Conservation (phyloP, 2,888 invertebrate species). For the Neoascia interrupta region DNA sequence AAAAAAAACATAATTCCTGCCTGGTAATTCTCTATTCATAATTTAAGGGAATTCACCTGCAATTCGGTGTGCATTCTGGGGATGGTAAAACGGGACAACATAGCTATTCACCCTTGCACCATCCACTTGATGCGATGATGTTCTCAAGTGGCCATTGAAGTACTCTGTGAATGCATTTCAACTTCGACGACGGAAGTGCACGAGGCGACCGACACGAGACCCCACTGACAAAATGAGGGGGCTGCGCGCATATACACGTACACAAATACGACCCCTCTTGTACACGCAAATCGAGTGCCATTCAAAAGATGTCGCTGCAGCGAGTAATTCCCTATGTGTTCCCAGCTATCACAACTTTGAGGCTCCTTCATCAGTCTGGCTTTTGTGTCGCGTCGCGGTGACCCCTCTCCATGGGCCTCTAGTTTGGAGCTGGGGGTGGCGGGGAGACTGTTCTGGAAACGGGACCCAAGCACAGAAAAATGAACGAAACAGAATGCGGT, state of each 20-base stretch:
- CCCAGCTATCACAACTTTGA: conserved; percentile 60
- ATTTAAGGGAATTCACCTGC: conserved; percentile 64
- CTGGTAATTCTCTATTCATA: conserved; percentile 35
- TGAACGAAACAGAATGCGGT: conserved; percentile 43
- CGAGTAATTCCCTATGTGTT: conserved; percentile 48
- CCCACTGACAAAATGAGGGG: conserved; percentile 29
- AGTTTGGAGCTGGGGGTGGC: too few species aligned
- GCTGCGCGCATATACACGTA: conserved; percentile 14
- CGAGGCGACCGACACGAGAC: conserved; percentile 11
- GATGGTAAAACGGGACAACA: conserved; percentile 32
- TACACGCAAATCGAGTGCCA: conserved; percentile 56
- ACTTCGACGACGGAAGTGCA: conserved; percentile 36
- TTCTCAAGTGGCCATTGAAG: conserved; percentile 64
- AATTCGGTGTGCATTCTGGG: conserved; percentile 23
- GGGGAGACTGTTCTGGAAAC: too few species aligned
- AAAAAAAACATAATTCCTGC: conserved; percentile 25
- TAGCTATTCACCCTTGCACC: conserved; percentile 63
- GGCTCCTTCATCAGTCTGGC: conserved; percentile 67
- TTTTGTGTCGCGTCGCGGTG: conserved; percentile 64
- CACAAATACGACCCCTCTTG: conserved; percentile 15
- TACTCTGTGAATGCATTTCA: conserved; percentile 39
- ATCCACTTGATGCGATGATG: conserved; percentile 65
- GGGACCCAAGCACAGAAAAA: conserved; percentile 16
- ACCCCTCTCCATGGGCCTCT: conserved; percentile 54
- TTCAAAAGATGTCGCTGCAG: conserved; percentile 56